phyloP scores from a whole-genome alignment of 2,888 invertebrate genomes.

The Andrena praecox region DNA sequence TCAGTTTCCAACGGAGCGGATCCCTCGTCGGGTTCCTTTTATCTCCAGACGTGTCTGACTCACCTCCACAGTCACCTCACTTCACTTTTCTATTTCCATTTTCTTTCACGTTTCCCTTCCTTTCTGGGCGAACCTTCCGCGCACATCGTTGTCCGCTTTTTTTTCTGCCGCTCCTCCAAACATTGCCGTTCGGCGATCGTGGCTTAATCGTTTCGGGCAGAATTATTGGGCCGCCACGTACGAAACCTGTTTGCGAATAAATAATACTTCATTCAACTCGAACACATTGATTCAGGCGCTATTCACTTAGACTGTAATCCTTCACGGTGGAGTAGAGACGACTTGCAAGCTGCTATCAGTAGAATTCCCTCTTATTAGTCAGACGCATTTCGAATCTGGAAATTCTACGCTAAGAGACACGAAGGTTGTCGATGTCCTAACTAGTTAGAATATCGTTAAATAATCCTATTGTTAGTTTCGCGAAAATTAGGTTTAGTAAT shows the following conservation, averaged over 20 bases:
- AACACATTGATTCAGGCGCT: not conserved
- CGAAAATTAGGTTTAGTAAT: no score
- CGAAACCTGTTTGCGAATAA: not conserved
- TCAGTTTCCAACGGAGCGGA: constrained; percentile 57
- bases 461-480: no score
- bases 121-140: constrained; percentile 12
- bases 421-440: no score
- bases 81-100: constrained; percentile 41
- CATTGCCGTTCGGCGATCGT: not conserved
- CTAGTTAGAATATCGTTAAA: no score
- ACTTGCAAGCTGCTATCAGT: not conserved
- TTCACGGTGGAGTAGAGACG: no score
- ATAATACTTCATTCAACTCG: not conserved
- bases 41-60: constrained; percentile 52
- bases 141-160: not conserved
- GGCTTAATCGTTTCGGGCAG: not conserved
- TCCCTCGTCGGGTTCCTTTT: constrained; percentile 52
- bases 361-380: not conserved
- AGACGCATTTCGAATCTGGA: not conserved
- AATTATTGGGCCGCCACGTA: not conserved
- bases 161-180: not conserved
- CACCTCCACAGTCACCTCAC: constrained; percentile 20
- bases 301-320: no score
- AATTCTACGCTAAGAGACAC: no score
- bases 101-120: constrained; percentile 9